Percentiles rank a stretch among this genome's conserved stretches.
phyloP scores from a whole-genome alignment of 1,140 invertebrate species.

The Arion vulgaris region DNA sequence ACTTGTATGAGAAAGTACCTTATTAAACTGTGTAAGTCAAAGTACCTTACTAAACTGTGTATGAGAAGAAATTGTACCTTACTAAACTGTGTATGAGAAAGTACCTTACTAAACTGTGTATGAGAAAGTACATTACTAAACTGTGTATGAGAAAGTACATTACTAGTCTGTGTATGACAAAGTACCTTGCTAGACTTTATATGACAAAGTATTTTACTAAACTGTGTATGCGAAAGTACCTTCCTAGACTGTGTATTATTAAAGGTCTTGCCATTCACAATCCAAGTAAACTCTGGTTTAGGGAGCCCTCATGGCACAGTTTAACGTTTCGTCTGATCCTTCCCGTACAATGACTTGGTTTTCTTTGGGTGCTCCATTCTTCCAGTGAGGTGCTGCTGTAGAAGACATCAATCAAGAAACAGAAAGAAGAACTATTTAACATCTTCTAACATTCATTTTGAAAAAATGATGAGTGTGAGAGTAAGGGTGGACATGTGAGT shows the following conservation, averaged over 20 bases:
- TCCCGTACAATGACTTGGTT: not conserved
- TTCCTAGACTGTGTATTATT: not conserved
- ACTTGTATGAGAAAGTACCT: too few species aligned
- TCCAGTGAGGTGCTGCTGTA: not conserved
- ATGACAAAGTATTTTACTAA: too few species aligned
- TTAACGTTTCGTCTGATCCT: not conserved
- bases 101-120: too few species aligned
- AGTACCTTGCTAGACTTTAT: too few species aligned
- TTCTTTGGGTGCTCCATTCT: not conserved
- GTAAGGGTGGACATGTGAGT: too few species aligned
- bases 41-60: not conserved
- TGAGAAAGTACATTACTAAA: not conserved
- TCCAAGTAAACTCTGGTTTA: constrained; percentile 6
- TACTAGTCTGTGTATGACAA: too few species aligned
- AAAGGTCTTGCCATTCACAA: not conserved
- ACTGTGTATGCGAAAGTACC: too few species aligned
- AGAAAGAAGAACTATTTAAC: not conserved
- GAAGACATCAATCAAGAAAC: not conserved
- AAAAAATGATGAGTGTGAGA: too few species aligned
- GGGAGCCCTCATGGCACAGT: constrained; percentile 13
- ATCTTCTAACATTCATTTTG: too few species aligned
- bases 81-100: too few species aligned
- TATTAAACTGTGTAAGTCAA: not conserved
- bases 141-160: not conserved
- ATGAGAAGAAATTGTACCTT: too few species aligned